phyloP scores from a whole-genome alignment of 2,113 vertebrate species.

The Peucedramus taeniatus region DNA sequence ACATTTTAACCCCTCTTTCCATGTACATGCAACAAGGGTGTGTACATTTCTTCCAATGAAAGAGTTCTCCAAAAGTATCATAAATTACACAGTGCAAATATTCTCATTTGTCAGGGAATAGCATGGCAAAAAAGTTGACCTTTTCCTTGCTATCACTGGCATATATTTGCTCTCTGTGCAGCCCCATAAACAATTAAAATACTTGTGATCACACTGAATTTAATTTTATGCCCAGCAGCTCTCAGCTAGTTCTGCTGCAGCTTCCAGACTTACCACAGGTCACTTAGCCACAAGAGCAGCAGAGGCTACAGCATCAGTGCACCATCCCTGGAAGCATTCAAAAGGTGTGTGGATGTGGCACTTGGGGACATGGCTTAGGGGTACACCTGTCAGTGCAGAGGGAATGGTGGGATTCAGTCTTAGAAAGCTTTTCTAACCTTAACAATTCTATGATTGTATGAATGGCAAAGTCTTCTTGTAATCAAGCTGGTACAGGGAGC shows the following conservation, averaged over 20 bases:
- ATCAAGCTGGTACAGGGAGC: background rate
- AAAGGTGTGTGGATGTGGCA: background rate
- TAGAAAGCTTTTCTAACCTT: background rate
- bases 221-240: background rate
- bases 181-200: background rate
- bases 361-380: background rate
- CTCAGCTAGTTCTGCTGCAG: background rate
- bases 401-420: background rate
- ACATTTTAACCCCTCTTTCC: background rate
- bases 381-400: background rate
- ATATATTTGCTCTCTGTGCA: background rate
- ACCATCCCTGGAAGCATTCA: background rate
- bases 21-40: background rate
- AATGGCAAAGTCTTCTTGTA: background rate
- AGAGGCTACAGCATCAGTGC: background rate
- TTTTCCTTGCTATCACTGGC: background rate
- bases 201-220: background rate
- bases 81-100: background rate
- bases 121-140: background rate
- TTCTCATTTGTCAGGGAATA: background rate
- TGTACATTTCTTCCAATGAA: background rate
- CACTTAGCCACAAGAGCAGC: background rate
- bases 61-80: background rate
- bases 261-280: background rate
- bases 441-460: fast-evolving